Conservation (phyloP, 92 coral and sea anemone species). For the Montipora capitata region DNA sequence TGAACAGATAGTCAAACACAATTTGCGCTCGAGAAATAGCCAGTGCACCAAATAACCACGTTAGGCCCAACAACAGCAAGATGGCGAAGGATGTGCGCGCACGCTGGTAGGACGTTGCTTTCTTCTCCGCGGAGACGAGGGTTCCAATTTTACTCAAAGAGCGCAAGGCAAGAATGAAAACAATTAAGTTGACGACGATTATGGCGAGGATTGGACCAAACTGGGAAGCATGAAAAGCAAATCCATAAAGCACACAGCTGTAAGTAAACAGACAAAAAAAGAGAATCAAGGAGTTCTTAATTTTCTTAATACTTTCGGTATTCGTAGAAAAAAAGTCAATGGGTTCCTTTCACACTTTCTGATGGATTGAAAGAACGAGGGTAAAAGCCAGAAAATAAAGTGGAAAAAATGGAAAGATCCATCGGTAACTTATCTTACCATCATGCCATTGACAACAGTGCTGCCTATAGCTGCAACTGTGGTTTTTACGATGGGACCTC, state of each 20-base stretch:
- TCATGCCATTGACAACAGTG: no score
- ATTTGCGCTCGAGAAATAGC: conserved; percentile 86
- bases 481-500: no score
- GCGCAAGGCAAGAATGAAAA: conserved; percentile 79
- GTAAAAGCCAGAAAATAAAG: no score
- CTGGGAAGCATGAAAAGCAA: conserved; percentile 78
- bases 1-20: conserved; percentile 91
- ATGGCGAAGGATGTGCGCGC: conserved; percentile 88
- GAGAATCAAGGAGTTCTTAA: no score
- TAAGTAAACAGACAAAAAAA: background rate
- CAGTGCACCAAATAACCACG: conserved; percentile 96
- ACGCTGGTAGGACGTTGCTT: conserved; percentile 77
- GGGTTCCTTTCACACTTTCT: no score
- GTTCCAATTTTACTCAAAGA: conserved; percentile 80
- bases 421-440: no score
- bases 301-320: no score
- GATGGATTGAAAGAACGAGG: no score
- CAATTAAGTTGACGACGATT: conserved; percentile 69
- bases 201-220: conserved; percentile 81
- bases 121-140: conserved; percentile 87
- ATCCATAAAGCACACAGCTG: conserved; percentile 85
- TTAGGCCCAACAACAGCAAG: conserved; percentile 85
- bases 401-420: no score
- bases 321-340: no score
- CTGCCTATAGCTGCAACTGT: no score